phyloP scores from a whole-genome alignment of 2,797 vertebrate genomes.

The Tokudaia tokunoshimensis region DNA sequence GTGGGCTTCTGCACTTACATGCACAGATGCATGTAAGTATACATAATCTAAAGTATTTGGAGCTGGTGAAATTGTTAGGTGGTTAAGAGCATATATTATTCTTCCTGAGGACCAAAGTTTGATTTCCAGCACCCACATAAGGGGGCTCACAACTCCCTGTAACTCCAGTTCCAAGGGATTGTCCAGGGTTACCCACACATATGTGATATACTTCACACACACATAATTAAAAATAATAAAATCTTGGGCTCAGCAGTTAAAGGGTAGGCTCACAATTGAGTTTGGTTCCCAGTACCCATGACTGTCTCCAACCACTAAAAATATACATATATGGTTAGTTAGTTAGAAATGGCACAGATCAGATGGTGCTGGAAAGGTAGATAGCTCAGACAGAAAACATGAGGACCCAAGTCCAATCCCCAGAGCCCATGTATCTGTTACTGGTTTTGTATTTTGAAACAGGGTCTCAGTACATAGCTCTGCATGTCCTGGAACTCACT shows the following conservation, averaged over 20 bases:
- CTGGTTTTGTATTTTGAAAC: not conserved
- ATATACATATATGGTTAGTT: not conserved
- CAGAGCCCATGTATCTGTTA: not conserved
- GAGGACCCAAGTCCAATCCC: not conserved
- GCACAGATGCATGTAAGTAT: too few relatives aligned
- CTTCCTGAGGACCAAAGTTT: not conserved
- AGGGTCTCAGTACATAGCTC: not conserved
- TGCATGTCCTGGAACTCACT: not conserved
- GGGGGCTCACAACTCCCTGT: not conserved
- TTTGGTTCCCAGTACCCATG: not conserved
- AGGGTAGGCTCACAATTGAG: not conserved
- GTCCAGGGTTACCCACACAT: not conserved
- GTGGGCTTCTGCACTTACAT: not conserved
- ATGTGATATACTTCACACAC: not conserved
- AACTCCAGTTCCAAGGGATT: not conserved
- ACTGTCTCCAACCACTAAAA: not conserved
- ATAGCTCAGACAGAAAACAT: not conserved
- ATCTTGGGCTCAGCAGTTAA: not conserved
- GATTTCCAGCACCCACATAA: too few relatives aligned
- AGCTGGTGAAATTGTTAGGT: not conserved
- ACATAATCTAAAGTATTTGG: not conserved
- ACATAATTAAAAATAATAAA: not conserved
- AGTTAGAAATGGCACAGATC: not conserved
- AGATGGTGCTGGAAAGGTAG: not conserved
- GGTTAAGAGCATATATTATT: not conserved